Base-by-base conservation (phyloP, 2,888 invertebrate genomes). In the Meiosimyza platycephala region DNA sequence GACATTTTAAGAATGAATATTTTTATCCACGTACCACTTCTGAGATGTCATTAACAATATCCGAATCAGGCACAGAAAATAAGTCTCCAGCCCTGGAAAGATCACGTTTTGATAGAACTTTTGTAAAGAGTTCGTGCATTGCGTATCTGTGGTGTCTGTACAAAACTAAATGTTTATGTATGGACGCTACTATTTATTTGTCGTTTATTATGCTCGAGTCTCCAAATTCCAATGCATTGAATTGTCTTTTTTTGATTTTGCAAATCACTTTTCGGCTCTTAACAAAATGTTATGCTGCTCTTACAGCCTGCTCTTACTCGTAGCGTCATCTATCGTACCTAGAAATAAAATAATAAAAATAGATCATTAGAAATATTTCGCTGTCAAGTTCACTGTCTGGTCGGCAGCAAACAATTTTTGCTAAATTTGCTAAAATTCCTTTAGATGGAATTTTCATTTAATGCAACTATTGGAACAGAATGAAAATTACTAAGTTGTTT, bases 121-220 rank as follows among this genome's bases (percentile, higher is more conserved):
- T 94, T 84, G 94, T 93, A 85, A 97, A 93, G 84, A 97, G 90
- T 88, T 95, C 95, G 89, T 96, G 96, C 96, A 96, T 96, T 40
- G 40, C 40, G 40, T 40, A 40, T 40, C 9, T 40, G 40, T 40
- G 40, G 6, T 40, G 40, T 40, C 40, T 40, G 40, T 9, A 40
- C 40, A 40, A 40, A 40, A 9, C 40, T 7, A 63, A 63, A 40
- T 66, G 40, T 40, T 22, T 47, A 40, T 18, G 62, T 18, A 13
- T 18, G 22, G 2, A 59, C 22, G 13, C 62, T 59, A 28, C 16
- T 28, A 18, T 59, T 18, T 59, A 16, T 16, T 62, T 28, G 40
- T 9, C 40, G 40, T 40, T 7, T 3, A 9, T 6, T 40, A 9
- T 40, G 9, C 40, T 6, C 6, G 40, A 40, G 40, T 40, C 40